Conservation (phyloP, 2,113 vertebrate species). For the Panthera uncia region DNA sequence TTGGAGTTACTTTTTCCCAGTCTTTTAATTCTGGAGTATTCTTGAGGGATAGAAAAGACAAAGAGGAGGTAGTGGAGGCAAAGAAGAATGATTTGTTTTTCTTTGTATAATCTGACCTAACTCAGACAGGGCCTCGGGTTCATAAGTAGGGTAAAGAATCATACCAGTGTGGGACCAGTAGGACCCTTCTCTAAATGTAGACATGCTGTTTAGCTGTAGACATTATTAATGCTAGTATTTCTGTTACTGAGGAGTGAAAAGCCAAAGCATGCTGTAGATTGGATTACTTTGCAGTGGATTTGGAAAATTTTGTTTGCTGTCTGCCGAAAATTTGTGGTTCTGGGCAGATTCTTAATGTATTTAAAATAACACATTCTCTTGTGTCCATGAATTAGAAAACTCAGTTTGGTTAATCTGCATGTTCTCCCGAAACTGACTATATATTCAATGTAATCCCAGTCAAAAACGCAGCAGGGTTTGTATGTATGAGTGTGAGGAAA, state of each 20-base stretch:
- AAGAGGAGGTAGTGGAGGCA: neutral
- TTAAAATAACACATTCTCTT: conserved; percentile 33
- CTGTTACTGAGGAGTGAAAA: neutral
- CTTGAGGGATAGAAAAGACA: neutral
- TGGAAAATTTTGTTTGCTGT: neutral
- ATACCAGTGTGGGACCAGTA: neutral
- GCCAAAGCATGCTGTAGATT: neutral
- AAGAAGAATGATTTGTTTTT: neutral
- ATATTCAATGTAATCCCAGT: neutral
- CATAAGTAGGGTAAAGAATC: neutral
- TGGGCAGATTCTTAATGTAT: neutral
- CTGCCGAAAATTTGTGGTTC: conserved; percentile 21
- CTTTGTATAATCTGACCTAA: neutral
- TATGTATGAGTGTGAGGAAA: neutral
- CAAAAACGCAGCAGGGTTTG: neutral
- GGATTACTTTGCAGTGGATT: conserved; percentile 45
- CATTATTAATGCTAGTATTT: neutral
- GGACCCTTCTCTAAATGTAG: neutral
- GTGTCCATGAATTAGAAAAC: neutral
- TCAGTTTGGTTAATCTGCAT: neutral
- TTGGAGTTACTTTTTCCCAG: neutral
- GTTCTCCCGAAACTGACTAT: neutral
- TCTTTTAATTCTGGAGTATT: neutral
- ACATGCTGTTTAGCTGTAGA: neutral
- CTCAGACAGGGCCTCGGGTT: neutral